Conservation (phyloP, 2,113 vertebrate genomes). For the Trichomycterus rosablanca region DNA sequence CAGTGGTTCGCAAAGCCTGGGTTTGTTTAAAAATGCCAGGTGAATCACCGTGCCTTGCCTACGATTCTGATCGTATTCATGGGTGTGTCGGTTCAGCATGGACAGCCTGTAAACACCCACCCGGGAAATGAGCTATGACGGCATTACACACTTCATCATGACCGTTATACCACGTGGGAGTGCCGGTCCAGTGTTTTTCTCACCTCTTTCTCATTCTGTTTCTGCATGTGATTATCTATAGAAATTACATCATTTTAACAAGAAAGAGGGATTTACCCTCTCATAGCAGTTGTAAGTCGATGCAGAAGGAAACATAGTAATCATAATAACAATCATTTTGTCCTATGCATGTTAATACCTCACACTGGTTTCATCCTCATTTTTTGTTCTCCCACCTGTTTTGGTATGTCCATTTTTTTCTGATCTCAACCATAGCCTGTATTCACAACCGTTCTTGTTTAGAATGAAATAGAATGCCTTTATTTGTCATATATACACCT, state of each 20-base stretch:
- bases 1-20: conserved; percentile 48
- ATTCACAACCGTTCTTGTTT: no score
- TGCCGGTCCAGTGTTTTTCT: conserved; percentile 19
- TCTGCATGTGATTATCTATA: conserved; percentile 38
- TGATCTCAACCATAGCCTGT: no score
- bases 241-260: conserved; percentile 44
- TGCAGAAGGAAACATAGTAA: no score
- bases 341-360: no score
- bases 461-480: no score
- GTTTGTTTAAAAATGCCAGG: conserved; percentile 33
- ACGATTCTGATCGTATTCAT: conserved; percentile 24
- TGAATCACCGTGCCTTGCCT: conserved; percentile 20
- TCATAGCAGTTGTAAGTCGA: neutral
- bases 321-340: no score
- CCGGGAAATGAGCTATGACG: conserved; percentile 47
- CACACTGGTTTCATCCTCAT: no score
- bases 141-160: conserved; percentile 40
- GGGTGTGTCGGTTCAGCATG: conserved; percentile 16
- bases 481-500: no score
- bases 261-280: neutral
- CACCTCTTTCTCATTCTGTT: conserved; percentile 22
- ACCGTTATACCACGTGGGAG: conserved; percentile 24
- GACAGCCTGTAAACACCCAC: conserved; percentile 32
- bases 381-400: no score
- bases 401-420: no score